Base-by-base conservation (phyloP, 2,113 vertebrate species). In the Megaceryle torquata region DNA sequence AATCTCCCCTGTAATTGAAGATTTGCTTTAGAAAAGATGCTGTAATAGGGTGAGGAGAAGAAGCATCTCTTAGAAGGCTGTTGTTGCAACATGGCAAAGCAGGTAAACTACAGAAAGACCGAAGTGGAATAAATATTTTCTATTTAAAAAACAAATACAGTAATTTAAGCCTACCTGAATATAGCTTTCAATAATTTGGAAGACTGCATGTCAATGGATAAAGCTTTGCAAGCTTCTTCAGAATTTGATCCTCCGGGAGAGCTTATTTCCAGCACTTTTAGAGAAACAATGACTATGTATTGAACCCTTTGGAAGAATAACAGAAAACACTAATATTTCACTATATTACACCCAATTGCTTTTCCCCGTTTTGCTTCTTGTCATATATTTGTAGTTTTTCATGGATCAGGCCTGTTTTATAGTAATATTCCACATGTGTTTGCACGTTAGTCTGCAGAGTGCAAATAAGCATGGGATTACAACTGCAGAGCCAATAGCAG, bases 111-210 rank as follows among this genome's bases (percentile, higher is more conserved):
- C 37, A 48, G 69, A 96, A 91, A 86, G 53, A 88, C 25, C 17
- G 76, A 96, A 93, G 65, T 85, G 31, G 54, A 81, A 79, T 57
- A 79, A 92, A 71, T 59, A 92, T 22, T 17, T 91, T 93, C 44
- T 86, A 72, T 92, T 92, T 78, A 54, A 93, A 88, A 88, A 91
- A 78, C 46, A 93, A 93, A 83, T 61, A 29, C 18, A 75, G 14
- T 68, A 41, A 88, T 86, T 93, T 91, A 90, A 86, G n/a, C 81
- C 82, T 94, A 43, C 48, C 69, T 82, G 53, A 57, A 94, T 77
- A 84, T 20, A 84, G 28, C 12, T 93, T 96, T 78, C 83, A 88
- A 93, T 92, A 93, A 91, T 67, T 35, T 79, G 6, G 60, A 91
- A 88, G 75, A 88, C 1, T 5, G 5, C 7, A 21, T 77, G 15